Evolutionary conservation across 1,140 invertebrate species (phyloP), one percentile per base, ranked within the genome.

Genomic region (Alviniconcha marisindica): DNA sequence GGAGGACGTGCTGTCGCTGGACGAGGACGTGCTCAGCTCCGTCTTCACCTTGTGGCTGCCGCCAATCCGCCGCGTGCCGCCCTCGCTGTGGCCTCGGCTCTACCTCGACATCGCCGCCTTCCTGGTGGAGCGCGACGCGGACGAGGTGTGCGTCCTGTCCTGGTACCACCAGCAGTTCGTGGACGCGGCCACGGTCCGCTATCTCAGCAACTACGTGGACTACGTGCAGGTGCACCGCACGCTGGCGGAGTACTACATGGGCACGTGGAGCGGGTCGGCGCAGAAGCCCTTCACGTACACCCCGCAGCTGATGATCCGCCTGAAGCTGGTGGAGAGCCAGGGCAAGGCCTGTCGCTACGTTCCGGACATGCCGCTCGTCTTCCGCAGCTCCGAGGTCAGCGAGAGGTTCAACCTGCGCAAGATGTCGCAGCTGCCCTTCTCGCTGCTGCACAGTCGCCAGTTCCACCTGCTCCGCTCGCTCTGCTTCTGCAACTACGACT

Each of bases 201-300:
- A 99, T 93, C 98, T 99, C 91, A 97, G 97, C 90, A 97, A 98
- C 90, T 96, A 97, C 95, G 97, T 97, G 89, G 96, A 97, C 95
- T 96, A 96, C 0, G 96, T 96, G 90, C 98, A 98, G 91, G 98
- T 99, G 91, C 97, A 99, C 92, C 98, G 97, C 0, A 97, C 96
- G 93, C 98, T 99, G 85, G 97, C 98, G 4, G 98, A 99, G 93
- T 99, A 99, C 92, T 99, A 97, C 91, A 93, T 98, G 18, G 98
- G 98, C 4, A 98, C 97, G 84, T 99, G 97, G 97, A 97, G 89
- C 18, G 97, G 97, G 4, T 95, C 94, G 73, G 96, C 96, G 0
- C 96, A 97, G 0, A 99, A 99, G 90, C 97, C 95, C 1, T 99
- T 98, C 90, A 97, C 97, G 89, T 99, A 97, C 73, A 77, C 51